Percentiles rank a stretch among this genome's conserved stretches.
Conservation (phyloP, 2,797 vertebrate species). For the Scolopax bukidnonensis region DNA sequence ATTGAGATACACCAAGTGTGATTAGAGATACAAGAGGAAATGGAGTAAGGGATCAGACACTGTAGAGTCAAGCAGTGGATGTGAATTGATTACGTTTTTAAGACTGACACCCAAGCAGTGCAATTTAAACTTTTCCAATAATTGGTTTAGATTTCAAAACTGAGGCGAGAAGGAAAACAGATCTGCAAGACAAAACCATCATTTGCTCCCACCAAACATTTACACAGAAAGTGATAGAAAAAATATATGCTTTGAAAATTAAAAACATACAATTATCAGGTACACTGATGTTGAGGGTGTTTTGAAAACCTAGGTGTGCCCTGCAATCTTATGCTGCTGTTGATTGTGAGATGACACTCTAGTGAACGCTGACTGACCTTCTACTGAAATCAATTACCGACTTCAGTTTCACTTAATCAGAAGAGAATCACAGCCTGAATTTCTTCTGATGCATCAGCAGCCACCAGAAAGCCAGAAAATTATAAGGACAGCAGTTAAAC, state of each 20-base stretch:
- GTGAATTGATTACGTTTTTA: rapidly evolving
- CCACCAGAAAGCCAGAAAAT: not conserved
- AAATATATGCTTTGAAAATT: not conserved
- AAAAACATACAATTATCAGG: not conserved
- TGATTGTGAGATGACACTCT: not conserved
- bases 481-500: not conserved
- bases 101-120: not conserved
- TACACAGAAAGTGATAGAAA: not conserved
- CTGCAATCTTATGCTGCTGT: not conserved
- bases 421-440: not conserved
- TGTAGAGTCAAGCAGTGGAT: not conserved
- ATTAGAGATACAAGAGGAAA: not conserved
- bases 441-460: not conserved
- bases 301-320: not conserved
- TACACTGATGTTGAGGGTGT: not conserved
- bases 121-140: not conserved
- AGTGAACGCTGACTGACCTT: not conserved
- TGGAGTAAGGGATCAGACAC: not conserved
- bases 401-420: not conserved
- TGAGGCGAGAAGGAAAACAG: not conserved
- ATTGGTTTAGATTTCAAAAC: not conserved
- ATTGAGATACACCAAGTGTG: not conserved
- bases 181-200: not conserved
- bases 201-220: not conserved
- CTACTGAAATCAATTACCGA: not conserved